Base-by-base conservation (phyloP, 2,888 invertebrate genomes). In the Fragum fragum region DNA sequence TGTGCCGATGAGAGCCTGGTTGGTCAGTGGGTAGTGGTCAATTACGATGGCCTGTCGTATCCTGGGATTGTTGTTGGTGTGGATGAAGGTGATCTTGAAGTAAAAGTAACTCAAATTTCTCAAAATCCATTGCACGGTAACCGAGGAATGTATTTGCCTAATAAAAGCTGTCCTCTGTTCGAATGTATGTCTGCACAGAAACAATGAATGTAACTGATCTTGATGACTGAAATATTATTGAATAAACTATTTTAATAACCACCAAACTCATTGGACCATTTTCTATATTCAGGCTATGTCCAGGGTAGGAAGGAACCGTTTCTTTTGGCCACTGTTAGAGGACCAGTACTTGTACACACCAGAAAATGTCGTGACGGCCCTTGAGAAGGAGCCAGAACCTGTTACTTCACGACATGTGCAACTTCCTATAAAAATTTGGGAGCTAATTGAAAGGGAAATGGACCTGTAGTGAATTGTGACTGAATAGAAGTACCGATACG, bases 1-100 rank as follows among this genome's bases (percentile, higher is more conserved):
- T n/a, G n/a, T n/a, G n/a, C n/a, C n/a, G n/a, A n/a, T 68, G 39
- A 18, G 28, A n/a, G 21, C 39, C n/a, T 68, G 36, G 39, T 74
- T 63, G 53, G 66, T 7, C 47, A 52, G 53, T 74, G 63, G 74
- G 66, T 74, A 7, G 74, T 74, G 21, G 66, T 63, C 28, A 28
- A 26, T 23, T 70, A 70, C 28, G 70, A 70, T 28, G 52, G 26
- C 26, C 28, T 66, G 63, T 66, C 63, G 23, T 74, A 66, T 32
- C 74, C 66, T n/a, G 66, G 74, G 5, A 74, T 66, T 52, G 74
- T 74, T 52, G 55, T 55, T 55, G 55, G 55, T 55, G 55, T 18
- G 55, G 55, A n/a, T n/a, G n/a, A n/a, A n/a, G n/a, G n/a, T n/a
- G n/a, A n/a, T n/a, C n/a, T n/a, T n/a, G n/a, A n/a, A 55, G 6